Evolutionary conservation across 2,797 vertebrate genomes (phyloP), one percentile per base, ranked within the genome.

Genomic region (Arvicola amphibius): DNA sequence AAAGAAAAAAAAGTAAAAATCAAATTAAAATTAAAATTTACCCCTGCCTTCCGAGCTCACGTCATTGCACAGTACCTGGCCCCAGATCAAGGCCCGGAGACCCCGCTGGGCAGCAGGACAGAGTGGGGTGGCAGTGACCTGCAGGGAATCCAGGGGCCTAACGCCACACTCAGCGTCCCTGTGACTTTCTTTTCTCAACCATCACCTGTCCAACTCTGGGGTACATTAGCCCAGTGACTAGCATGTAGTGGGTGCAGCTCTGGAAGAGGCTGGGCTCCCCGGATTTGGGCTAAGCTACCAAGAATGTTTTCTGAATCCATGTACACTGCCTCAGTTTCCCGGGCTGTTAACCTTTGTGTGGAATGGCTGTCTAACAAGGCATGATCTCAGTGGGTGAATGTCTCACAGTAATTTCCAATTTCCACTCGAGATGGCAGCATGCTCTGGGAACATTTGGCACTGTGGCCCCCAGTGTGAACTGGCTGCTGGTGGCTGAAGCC

Each of bases 41-140:
- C 43, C 83, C 21, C 63, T 25, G 43, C 43, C 21, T 48, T 34
- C 19, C 0, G 19, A 67, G 63, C 1, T 4, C 65, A 37, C 3
- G 78, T 97, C 98, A 96, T 98, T 98, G 97, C 98, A 98, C 97
- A 99, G 98, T 86, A 99, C 99, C 98, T 99, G 99, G 98, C 98
- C 99, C 99, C 99, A 99, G 98, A 61, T 34, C 48, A 13, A 10
- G 17, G 99, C 98, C 96, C 99, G 99, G 98, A 97, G 65, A 98
- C 98, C 40, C 99, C 98, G 94, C 99, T 99, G 90, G 98, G 98
- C 97, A 98, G 98, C 98, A 98, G 98, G 56, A 5, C 78, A 37
- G 11, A n/a, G 46, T 17, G 19, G 98, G 98, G 63, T n/a, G 63
- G 77, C 79, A 51, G 11, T 0, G 9, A 51, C 21, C 3, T 13